Evolutionary conservation across 2,113 vertebrate species (phyloP).

Genomic region (Parus major): DNA sequence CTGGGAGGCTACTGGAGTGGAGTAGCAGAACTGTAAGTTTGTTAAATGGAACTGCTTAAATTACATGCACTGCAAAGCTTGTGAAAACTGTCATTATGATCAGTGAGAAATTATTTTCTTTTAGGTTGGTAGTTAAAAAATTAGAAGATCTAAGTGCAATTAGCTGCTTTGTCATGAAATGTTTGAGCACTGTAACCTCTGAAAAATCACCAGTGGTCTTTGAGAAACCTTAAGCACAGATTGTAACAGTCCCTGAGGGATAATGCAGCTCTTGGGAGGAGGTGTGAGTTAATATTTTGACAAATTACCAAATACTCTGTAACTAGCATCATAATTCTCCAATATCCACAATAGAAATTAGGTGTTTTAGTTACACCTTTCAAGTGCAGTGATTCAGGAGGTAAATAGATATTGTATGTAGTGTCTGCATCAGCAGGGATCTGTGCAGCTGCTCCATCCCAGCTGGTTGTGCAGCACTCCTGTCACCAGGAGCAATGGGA

Average conservation of each 20-base stretch:
- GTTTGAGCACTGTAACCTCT: not conserved
- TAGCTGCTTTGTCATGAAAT: not conserved
- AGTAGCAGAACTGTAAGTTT: conserved; percentile 83
- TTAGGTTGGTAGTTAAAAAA: not conserved
- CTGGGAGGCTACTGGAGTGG: conserved; percentile 94
- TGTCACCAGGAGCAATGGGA: not conserved
- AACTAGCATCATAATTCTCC: not conserved
- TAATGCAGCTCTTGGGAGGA: not conserved
- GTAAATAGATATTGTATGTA: rapidly evolving
- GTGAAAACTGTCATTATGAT: not conserved
- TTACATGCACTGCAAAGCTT: not conserved
- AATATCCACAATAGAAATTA: not conserved
- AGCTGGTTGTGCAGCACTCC: not conserved
- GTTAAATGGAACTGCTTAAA: not conserved
- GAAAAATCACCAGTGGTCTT: not conserved
- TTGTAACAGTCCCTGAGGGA: not conserved
- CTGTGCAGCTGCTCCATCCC: not conserved
- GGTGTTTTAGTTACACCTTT: not conserved
- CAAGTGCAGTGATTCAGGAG: not conserved
- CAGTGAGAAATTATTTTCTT: not conserved
- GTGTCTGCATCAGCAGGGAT: not conserved
- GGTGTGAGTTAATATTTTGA: not conserved
- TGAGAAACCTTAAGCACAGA: not conserved
- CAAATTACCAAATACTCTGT: not conserved
- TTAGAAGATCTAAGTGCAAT: not conserved